Base-by-base conservation (phyloP, 2,113 vertebrate species). In the Apteryx owenii region DNA sequence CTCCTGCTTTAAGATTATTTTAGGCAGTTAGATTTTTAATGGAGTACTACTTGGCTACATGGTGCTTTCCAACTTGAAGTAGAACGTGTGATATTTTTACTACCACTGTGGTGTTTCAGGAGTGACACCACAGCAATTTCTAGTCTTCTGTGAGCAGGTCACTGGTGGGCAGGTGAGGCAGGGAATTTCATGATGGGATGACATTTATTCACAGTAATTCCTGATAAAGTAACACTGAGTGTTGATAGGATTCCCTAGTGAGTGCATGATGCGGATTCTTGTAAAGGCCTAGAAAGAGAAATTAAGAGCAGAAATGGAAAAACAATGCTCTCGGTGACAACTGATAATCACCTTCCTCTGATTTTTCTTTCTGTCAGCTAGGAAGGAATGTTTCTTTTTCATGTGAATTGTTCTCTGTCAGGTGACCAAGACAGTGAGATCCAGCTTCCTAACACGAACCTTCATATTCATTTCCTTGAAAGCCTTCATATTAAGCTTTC, bases 61-160 rank as follows among this genome's bases (percentile, higher is more conserved):
- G 38, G 5, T 93, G 53, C 42, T 87, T 90, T 86, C 76, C 69
- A 51, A 1, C 81, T 85, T 68, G 83, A 81, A 81, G 65, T 6
- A 40, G 54, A 86, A 40, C 0, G 0, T 68, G 26, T 26, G 68
- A 0, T 81, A 48, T 21, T 62, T 68, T 20, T 50, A 17, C 36
- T 70, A 9, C 15, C 21, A 17, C 18, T 44, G 4, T 69, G 12
- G 38, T 92, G 40, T 25, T 60, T 75, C 16, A 5, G 64, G 28
- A 75, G 38, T 22, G 28, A 44, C 48, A 22, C 69, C 75, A 31
- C 56, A 87, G 69, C 31, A 65, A 9, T 65, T 93, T 76, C 38
- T 90, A 48, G 21, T 81, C 65, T 94, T 65, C 56, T 36, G 26
- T 42, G 7, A 60, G 40, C 64, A 71, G 36, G 14, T 50, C 22